A percentile compares a stretch with the other conserved stretches of the same genome.
Conservation (phyloP, 2,113 vertebrate species). For the Aptenodytes patagonicus region DNA sequence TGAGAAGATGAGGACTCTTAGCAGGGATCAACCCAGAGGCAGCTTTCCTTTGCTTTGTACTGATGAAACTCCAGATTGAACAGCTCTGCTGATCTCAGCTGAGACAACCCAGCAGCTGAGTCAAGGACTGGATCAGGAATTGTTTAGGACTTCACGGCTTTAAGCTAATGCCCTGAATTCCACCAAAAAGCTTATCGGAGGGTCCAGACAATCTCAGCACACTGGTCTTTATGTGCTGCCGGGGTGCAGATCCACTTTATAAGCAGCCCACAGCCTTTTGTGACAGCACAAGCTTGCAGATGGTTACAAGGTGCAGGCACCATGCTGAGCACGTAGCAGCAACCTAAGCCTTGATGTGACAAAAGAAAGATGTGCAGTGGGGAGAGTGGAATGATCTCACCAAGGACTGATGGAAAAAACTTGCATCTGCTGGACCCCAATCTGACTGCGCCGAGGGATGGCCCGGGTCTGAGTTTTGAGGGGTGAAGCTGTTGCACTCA, state of each 20-base stretch:
- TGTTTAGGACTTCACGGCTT: not conserved
- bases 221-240: accelerated
- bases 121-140: not conserved
- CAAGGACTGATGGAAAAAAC: not conserved
- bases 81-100: not conserved
- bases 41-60: not conserved
- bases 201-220: not conserved
- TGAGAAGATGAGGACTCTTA: not conserved
- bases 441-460: accelerated
- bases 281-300: accelerated
- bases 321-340: accelerated
- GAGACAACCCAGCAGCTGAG: not conserved
- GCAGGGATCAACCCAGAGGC: not conserved
- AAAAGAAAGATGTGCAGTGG: not conserved
- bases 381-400: not conserved
- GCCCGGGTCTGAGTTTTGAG: not conserved
- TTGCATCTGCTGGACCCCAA: not conserved
- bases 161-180: not conserved
- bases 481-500: not conserved
- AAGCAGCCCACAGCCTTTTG: too few species aligned
- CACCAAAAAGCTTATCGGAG: not conserved
- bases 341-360: not conserved
- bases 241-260: not conserved
- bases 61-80: not conserved
- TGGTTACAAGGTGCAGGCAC: not conserved